phyloP scores from a whole-genome alignment of 2,888 invertebrate genomes.

The Ommatoiulus sabulosus region DNA sequence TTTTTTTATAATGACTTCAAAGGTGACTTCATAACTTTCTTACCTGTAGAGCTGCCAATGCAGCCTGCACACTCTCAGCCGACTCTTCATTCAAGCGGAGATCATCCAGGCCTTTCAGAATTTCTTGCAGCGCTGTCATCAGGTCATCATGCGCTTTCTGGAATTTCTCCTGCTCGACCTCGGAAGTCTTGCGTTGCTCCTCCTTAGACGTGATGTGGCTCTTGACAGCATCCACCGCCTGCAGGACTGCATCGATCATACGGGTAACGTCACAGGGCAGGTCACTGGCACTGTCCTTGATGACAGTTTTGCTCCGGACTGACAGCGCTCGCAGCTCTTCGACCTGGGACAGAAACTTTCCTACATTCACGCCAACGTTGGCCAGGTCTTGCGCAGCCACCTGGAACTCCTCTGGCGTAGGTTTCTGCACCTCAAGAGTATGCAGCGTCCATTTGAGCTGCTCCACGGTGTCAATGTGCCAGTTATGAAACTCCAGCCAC shows the following conservation, averaged over 20 bases:
- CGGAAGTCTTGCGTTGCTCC: constrained; percentile 66
- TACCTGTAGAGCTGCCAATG: neutral
- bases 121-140: constrained; percentile 18
- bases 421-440: constrained; percentile 70
- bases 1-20: too few relatives aligned
- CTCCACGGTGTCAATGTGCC: constrained; percentile 83
- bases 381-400: constrained; percentile 53
- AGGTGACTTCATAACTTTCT: neutral
- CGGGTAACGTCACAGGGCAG: constrained; percentile 42
- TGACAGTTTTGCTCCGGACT: constrained; percentile 54
- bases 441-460: constrained; percentile 75
- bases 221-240: constrained; percentile 27
- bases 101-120: constrained; percentile 12
- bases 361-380: constrained; percentile 49
- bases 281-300: constrained; percentile 57
- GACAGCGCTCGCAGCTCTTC: constrained; percentile 56
- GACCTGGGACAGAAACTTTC: constrained; percentile 56
- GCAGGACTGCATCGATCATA: constrained; percentile 53
- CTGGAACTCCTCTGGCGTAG: constrained; percentile 63
- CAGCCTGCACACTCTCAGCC: neutral
- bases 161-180: constrained; percentile 81
- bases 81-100: neutral
- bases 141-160: constrained; percentile 68
- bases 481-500: constrained; percentile 85
- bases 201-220: constrained; percentile 64